Evolutionary conservation across 2,888 invertebrate species (phyloP).

Genomic region (Neoscelio sp.): DNA sequence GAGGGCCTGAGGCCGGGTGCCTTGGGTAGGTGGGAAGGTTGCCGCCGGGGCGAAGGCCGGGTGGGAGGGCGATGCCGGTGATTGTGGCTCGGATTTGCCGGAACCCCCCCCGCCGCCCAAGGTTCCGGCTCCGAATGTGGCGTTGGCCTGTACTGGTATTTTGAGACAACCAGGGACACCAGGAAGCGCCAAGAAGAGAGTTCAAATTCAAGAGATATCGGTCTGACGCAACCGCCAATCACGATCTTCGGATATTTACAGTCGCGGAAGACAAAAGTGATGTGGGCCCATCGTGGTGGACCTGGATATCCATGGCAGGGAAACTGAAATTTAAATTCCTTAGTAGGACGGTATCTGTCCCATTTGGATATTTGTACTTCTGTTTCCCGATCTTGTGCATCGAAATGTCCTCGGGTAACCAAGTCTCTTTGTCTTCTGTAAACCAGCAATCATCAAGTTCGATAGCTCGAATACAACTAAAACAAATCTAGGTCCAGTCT

Average conservation of each 20-base stretch:
- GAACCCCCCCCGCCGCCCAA: constrained; percentile 87
- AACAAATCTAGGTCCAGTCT: constrained; percentile 38
- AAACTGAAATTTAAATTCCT: constrained; percentile 46
- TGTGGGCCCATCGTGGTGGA: constrained; percentile 35
- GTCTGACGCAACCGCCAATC: constrained; percentile 85
- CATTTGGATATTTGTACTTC: background rate
- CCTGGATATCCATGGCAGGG: constrained; percentile 34
- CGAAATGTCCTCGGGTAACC: too few species aligned
- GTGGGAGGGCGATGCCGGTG: constrained; percentile 83
- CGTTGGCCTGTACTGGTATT: constrained; percentile 85
- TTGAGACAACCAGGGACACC: constrained; percentile 88
- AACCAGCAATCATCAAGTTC: constrained; percentile 50
- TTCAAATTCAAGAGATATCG: constrained; percentile 96
- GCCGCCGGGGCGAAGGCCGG: constrained; percentile 81
- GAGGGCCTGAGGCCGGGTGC: too few species aligned
- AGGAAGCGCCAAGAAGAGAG: constrained; percentile 93
- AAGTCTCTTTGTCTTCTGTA: constrained; percentile 1
- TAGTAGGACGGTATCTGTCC: too few species aligned
- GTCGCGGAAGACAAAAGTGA: constrained; percentile 42
- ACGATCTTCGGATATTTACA: constrained; percentile 55
- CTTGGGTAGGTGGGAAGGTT: constrained; percentile 80
- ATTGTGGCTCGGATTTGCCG: constrained; percentile 85
- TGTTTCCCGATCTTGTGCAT: too few species aligned
- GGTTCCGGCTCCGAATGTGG: constrained; percentile 83
- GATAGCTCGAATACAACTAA: constrained; percentile 47